Base-by-base conservation (phyloP, 2,888 invertebrate genomes). In the Miltochrista miniata region DNA sequence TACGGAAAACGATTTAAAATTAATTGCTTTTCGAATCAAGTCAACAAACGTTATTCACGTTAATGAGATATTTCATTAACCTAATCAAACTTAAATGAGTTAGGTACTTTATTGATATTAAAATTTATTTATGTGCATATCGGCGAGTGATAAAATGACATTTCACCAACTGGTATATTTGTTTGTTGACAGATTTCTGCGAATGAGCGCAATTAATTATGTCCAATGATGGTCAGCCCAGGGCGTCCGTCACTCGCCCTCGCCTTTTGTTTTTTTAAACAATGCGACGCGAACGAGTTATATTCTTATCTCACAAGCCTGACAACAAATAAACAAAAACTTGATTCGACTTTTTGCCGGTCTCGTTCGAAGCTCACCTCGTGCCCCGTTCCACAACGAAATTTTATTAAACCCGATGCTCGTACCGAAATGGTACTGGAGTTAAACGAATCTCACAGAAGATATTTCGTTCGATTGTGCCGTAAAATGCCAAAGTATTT, bases 151-250 rank as follows among this genome's bases (percentile, higher is more conserved):
- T 89, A 85, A 87, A 85, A 81, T 68, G 72, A 72, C 79, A 75
- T 80, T 78, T 83, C 76, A 76, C 68, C 70, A 75, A 68, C 65
- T 74, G 72, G 74, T 75, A 67, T 73, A 70, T 79, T 80, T 82
- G 78, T 83, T 79, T 81, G 77, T 72, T 68, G 70, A 73, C 78
- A 74, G 78, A 83, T 85, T 87, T 89, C 88, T 82, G 78, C 80
- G 88, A 89, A 89, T 71, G 76, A 73, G 71, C 70, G 80, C 82
- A 89, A 90, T 90, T 89, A 90, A 89, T 90, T 87, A 86, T 83
- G 79, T 79, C 73, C 75, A 73, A 83, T 78, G 83, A 77, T 71
- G 74, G 74, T 81, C 77, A 82, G 76, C 71, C 54, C 56, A 33
- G 60, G 53, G 70, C 70, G 67, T 68, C 54, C 60, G 62, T 59